Base-by-base conservation (phyloP, 2,888 invertebrate genomes). In the Hydroisotoma schaefferi region DNA sequence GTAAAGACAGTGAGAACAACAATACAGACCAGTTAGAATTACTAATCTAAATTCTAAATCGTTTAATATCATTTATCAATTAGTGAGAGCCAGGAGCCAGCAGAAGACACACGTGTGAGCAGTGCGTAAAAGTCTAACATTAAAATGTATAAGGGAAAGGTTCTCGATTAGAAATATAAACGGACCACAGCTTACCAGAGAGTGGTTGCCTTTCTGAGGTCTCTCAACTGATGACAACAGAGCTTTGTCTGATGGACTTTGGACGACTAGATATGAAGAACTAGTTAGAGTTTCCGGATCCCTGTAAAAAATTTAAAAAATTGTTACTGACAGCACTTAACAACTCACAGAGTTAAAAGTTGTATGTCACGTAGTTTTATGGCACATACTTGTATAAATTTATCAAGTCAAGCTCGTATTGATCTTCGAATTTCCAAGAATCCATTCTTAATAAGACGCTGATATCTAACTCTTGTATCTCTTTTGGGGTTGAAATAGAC, bases 381-480 rank as follows among this genome's bases (percentile, higher is more conserved):
- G 40, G 5, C 15, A 8, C 5, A 40, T 40, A 75, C 76, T 85
- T 85, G 60, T 84, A 84, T 52, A 90, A 79, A 75, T 87, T 90
- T 72, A 95, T 82, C 73, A 98, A 87, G 79, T 99, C 98, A 75
- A 95, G 87, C 78, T 98, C 97, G 76, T 94, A 94, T 78, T 97
- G 94, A 78, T 98, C 95, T 79, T 94, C 93, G 61, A 94, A 83
- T 44, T 71, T 71, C 95, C 97, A 98, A 67, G 87, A 86, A 6
- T 91, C 89, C 56, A 93, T 87, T 74, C 93, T 90, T n/a, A 90
- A 80, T 27, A 99, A 80, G 49, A 93, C 80, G 0, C 93, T 89
- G 73, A 99, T 94, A 78, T 98, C 97, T 85, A 99, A 87, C 80
- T 99, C 99, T 76, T 98, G 94, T 12, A 99, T 86, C 78, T 99